Conservation (phyloP, 2,797 vertebrate species). For the Sebastes vulpes region DNA sequence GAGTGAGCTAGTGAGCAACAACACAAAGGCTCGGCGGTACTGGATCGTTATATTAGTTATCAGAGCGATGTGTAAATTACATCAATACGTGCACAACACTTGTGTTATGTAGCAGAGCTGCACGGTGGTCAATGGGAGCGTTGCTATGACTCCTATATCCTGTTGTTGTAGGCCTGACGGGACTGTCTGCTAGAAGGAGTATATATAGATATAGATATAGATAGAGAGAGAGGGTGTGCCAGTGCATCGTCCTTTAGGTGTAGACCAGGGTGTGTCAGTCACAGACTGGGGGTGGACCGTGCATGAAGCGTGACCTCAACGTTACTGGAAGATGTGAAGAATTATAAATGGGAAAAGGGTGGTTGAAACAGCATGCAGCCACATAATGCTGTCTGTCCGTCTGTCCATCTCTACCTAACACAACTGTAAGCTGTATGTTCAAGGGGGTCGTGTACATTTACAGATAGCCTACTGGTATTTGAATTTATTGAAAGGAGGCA, state of each 20-base stretch:
- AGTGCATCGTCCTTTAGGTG: background rate
- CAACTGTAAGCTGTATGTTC: no score
- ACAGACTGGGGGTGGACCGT: background rate
- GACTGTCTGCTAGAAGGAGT: background rate
- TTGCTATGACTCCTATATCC: no score
- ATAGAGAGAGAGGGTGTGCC: no score
- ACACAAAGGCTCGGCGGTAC: no score
- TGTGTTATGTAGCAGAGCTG: no score
- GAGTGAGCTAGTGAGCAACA: no score
- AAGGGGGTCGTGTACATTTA: background rate
- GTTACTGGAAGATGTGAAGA: background rate
- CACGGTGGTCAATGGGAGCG: rapidly evolving
- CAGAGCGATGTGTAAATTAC: no score
- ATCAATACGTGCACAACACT: no score
- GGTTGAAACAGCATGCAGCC: background rate
- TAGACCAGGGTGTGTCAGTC: background rate
- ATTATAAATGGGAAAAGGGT: background rate
- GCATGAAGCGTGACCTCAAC: background rate
- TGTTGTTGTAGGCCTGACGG: background rate
- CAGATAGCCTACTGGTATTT: background rate
- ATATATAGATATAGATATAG: no score
- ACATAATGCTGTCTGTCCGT: background rate
- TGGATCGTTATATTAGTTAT: no score
- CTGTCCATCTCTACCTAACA: background rate
- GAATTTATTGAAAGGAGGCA: no score